Evolutionary conservation across 2,888 invertebrate genomes (phyloP), one percentile per base, ranked within the genome.

Genomic region (Chrysolina americana): DNA sequence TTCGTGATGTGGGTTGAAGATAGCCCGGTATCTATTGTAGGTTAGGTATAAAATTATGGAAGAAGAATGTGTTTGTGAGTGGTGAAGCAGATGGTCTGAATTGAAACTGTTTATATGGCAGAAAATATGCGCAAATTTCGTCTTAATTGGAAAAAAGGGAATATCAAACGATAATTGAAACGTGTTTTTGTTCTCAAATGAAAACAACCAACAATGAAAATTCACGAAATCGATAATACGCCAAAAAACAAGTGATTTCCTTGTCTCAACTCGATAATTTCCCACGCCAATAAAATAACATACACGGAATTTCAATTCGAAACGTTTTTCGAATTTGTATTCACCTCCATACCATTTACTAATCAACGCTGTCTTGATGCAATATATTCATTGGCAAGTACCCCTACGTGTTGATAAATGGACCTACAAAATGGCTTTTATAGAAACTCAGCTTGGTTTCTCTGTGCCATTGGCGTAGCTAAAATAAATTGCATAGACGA

Each of bases 301-400:
- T 36, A 28, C 8, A 13, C 59, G 15, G 59, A 59, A 59, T 59
- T 59, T 59, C 36, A 59, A 59, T 59, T 59, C n/a, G 23, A 59
- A 36, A 28, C 36, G n/a, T 36, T 59, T 59, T 28, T 59, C 9
- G 36, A 59, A 53, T 59, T 28, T 8, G 23, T 59, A 59, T 59
- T 59, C 59, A 59, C n/a, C 28, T n/a, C 59, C 28, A 28, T 28
- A 59, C 23, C 9, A 23, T 6, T 59, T n/a, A 59, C 36, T 11
- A 59, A 59, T 59, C 59, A 59, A 36, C n/a, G 59, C 59, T 59
- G 28, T 36, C 28, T 59, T 59, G n/a, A 59, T 59, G 28, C 28
- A 59, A 59, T 28, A 59, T 28, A 59, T 28, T 59, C 17, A 59
- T n/a, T 59, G 59, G n/a, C 59, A n/a, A 59, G 59, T 59, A 59